Base-by-base conservation (phyloP, 2,113 vertebrate genomes). In the Lanius collurio region DNA sequence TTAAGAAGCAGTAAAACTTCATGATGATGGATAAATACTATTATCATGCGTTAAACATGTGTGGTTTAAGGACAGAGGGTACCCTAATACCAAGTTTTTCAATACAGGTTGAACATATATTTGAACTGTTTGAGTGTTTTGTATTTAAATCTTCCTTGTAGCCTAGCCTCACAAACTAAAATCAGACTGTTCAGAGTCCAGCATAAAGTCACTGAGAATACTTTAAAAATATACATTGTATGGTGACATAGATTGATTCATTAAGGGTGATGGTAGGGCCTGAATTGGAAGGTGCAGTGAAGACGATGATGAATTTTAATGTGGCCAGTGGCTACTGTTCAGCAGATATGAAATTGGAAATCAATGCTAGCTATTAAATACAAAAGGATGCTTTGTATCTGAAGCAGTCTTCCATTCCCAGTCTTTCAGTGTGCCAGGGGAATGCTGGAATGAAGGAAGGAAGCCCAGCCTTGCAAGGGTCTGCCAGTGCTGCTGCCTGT, bases 321-420 rank as follows among this genome's bases (percentile, higher is more conserved):
- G 92, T 76, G 87, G 35, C 57, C 24, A 1, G 84, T 96, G 89
- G 89, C 79, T 95, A 95, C 80, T 87, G 87, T 94, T 94, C 85
- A 94, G 89, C 78, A 93, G 81, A 96, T 95, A 95, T 65, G 78
- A 95, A 94, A 97, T 91, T 95, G 95, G 94, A 97, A 94, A 95
- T 97, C 94, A 95, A 94, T 96, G 67, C 27, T 83, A 85, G 78
- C 89, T 92, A 62, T 93, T 97, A 95, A 94, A 91, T 91, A 95
- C 87, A 91, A 94, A 95, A 83, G 67, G 74, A 80, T 78, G 83
- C 35, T 83, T 86, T 93, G 78, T 14, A 22, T 92, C 39, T 83
- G 76, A 96, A 87, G 56, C 88, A 71, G 67, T 63, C 74, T 46
- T 93, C 83, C 77, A 84, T 79, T 92, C 57, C 59, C 44, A 77